phyloP scores from a whole-genome alignment of 2,888 invertebrate species.

The Apoda limacodes region DNA sequence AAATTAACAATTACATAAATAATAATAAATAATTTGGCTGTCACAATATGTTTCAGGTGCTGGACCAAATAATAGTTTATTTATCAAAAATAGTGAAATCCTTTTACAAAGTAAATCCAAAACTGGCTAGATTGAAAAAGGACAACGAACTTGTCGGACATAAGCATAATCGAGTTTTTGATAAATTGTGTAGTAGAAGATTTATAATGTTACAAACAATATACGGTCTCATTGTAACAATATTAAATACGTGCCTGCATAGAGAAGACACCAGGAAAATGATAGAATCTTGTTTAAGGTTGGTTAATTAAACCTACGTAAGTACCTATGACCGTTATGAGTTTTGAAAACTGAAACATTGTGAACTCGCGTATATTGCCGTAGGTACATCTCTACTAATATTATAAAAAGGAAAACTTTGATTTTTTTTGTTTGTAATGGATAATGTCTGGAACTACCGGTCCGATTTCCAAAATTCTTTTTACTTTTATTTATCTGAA shows the following conservation, averaged over 20 bases:
- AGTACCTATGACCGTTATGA: too few species aligned
- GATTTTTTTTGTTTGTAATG: too few species aligned
- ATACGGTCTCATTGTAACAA: slow-evolving; percentile 63
- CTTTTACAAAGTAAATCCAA: slow-evolving; percentile 64
- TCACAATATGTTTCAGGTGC: slow-evolving; percentile 50
- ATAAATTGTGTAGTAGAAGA: slow-evolving; percentile 62
- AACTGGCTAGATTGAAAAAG: slow-evolving; percentile 54
- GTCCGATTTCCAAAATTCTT: too few species aligned
- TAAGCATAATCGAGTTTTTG: slow-evolving; percentile 64
- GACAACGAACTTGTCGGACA: slow-evolving; percentile 46
- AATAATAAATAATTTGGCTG: slow-evolving; percentile 3
- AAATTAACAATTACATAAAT: too few species aligned
- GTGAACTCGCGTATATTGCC: too few species aligned
- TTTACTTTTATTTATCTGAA: too few species aligned
- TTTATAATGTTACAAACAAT: slow-evolving; percentile 68
- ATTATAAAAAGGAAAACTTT: too few species aligned
- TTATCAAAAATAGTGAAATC: slow-evolving; percentile 62
- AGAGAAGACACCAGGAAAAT: slow-evolving; percentile 70
- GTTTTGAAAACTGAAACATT: too few species aligned
- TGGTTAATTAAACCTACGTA: slow-evolving; percentile 19
- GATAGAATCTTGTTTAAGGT: slow-evolving; percentile 69
- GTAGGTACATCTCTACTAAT: too few species aligned
- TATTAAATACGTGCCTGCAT: slow-evolving; percentile 62
- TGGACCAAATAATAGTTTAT: slow-evolving; percentile 68
- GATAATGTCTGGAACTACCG: too few species aligned